Evolutionary conservation across 92 coral and sea anemone genomes (phyloP).

Genomic region (Parazoanthus swiftii): DNA sequence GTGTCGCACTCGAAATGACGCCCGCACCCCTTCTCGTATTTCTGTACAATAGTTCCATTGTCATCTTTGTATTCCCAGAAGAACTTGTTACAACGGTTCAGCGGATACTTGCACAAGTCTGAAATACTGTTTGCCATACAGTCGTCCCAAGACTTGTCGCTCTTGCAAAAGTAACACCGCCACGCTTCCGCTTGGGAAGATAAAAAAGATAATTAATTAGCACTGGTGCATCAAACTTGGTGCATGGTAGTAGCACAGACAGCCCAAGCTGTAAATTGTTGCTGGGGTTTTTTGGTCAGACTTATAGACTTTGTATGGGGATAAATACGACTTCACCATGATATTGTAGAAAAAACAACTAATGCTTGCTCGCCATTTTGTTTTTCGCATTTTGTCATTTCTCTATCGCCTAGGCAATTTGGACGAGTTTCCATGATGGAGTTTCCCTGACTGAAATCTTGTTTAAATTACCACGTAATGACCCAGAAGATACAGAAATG

Average conservation of each 20-base stretch:
- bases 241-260: too few relatives aligned
- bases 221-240: too few relatives aligned
- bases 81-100: slow-evolving; percentile 38
- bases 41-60: slow-evolving; percentile 12
- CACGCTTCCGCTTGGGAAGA: slow-evolving; percentile 11
- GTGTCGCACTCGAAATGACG: slow-evolving; percentile 30
- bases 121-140: background rate
- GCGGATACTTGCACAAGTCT: slow-evolving; percentile 15
- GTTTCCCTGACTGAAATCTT: too few relatives aligned
- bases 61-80: slow-evolving; percentile 44
- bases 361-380: too few relatives aligned
- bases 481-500: too few relatives aligned
- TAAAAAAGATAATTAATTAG: background rate
- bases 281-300: background rate
- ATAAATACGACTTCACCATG: too few relatives aligned
- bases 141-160: slow-evolving; percentile 34
- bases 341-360: too few relatives aligned
- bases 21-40: slow-evolving; percentile 34
- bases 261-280: background rate
- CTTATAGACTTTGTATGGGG: too few relatives aligned
- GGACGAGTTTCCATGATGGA: too few relatives aligned
- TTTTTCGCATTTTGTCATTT: too few relatives aligned
- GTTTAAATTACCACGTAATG: too few relatives aligned
- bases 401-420: too few relatives aligned
- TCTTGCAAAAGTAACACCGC: slow-evolving; percentile 37